These are phyloP conservation scores for Philhelius pedissequus DNA, from an alignment of 2,888 invertebrate species.

Conservation along the genomic window DNA sequence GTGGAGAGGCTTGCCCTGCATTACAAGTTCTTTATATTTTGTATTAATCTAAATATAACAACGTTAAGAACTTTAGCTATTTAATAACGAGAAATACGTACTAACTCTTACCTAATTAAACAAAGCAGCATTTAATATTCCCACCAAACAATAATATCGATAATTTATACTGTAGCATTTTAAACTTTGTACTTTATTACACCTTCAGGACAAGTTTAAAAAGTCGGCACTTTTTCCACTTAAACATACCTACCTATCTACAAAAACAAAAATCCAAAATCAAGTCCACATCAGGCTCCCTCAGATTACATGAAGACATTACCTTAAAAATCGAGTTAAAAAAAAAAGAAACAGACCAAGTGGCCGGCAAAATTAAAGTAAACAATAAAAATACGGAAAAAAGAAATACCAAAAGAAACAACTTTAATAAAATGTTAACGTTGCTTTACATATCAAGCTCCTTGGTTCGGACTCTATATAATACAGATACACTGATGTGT, in stretches of 20 bases:
- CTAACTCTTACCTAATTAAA: background rate
- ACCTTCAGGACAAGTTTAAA: background rate
- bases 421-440: background rate
- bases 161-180: background rate
- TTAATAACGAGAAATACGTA: too few species aligned
- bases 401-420: background rate
- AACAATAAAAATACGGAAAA: background rate
- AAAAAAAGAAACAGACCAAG: background rate
- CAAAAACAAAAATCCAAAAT: background rate
- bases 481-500: background rate
- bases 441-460: constrained; percentile 3
- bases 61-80: too few species aligned
- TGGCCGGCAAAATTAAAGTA: background rate
- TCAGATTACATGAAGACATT: constrained; percentile 5
- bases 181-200: background rate
- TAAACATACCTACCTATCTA: background rate
- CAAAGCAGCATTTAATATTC: background rate
- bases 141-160: background rate
- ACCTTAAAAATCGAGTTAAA: background rate
- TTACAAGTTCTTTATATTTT: too few species aligned
- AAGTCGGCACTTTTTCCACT: background rate
- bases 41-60: too few species aligned
- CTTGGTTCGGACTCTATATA: background rate
- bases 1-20: too few species aligned
- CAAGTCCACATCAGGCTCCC: background rate